phyloP scores from a whole-genome alignment of 1,140 invertebrate genomes.

The Nebria ingens region DNA sequence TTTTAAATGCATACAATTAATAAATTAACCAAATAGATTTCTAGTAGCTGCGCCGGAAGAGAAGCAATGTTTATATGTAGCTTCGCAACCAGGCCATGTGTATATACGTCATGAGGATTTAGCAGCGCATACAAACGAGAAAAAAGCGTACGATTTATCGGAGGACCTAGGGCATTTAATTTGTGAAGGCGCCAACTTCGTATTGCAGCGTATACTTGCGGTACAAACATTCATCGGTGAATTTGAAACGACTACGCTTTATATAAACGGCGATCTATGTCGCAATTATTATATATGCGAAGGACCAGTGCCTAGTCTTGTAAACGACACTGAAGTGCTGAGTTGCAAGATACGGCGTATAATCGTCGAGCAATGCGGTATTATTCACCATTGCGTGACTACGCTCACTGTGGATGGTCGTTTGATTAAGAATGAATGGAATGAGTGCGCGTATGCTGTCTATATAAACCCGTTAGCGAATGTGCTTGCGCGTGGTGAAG shows the following conservation, averaged over 20 bases:
- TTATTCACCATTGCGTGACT: conserved; percentile 36
- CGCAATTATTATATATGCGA: conserved; percentile 47
- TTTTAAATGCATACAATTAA: too few relatives aligned
- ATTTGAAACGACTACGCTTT: conserved; percentile 41
- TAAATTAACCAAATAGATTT: background rate
- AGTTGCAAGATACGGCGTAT: conserved; percentile 42
- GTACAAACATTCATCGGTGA: conserved; percentile 40
- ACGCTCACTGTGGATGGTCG: conserved; percentile 39
- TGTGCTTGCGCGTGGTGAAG: conserved; percentile 18
- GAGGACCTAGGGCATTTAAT: conserved; percentile 33
- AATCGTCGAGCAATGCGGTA: conserved; percentile 41
- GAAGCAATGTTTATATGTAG: conserved; percentile 11
- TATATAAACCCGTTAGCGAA: conserved; percentile 41
- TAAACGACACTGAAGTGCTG: conserved; percentile 37
- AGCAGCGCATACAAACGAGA: conserved; percentile 12
- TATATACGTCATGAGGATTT: conserved; percentile 34
- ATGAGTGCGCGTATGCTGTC: conserved; percentile 39
- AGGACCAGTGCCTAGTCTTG: conserved; percentile 36
- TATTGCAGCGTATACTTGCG: conserved; percentile 47
- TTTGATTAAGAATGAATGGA: conserved; percentile 43
- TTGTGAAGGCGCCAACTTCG: conserved; percentile 48
- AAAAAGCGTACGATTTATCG: conserved; percentile 30
- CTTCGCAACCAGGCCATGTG: background rate
- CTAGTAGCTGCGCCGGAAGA: too few relatives aligned
- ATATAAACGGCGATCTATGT: conserved; percentile 45